Evolutionary conservation across 2,113 vertebrate genomes (phyloP).

Genomic region (Seriola dumerili): DNA sequence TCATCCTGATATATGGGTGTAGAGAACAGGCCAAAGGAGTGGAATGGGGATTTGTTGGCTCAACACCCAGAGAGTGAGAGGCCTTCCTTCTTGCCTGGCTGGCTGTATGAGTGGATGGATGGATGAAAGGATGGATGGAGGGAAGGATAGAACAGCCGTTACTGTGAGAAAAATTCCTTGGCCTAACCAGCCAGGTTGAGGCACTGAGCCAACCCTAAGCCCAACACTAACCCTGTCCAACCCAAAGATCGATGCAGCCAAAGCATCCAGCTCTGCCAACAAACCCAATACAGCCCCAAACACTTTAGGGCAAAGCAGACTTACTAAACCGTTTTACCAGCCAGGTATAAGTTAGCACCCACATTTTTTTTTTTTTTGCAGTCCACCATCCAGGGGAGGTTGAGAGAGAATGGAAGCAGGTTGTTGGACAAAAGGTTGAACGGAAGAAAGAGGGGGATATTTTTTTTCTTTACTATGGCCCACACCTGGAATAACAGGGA

Average conservation of each 20-base stretch:
- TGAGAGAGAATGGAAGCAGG: slow-evolving; percentile 39
- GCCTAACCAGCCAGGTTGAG: slow-evolving; percentile 63
- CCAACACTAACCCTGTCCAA: slow-evolving; percentile 50
- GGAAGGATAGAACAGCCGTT: slow-evolving; percentile 58
- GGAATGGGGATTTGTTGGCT: slow-evolving; percentile 73
- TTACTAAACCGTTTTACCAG: slow-evolving; percentile 44
- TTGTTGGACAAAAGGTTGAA: slow-evolving; percentile 53
- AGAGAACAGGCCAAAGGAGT: slow-evolving; percentile 66
- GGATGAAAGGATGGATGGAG: slow-evolving; percentile 43
- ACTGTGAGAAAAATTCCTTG: slow-evolving; percentile 76
- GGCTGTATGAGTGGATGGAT: slow-evolving; percentile 43
- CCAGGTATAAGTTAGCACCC: slow-evolving; percentile 33
- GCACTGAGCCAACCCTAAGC: slow-evolving; percentile 60
- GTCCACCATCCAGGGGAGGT: slow-evolving; percentile 41
- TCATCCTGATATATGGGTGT: slow-evolving; percentile 76
- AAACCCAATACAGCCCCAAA: slow-evolving; percentile 43
- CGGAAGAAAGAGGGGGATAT: slow-evolving; percentile 14
- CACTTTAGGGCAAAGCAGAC: slow-evolving; percentile 37
- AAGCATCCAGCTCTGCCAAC: slow-evolving; percentile 38
- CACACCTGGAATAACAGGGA: slow-evolving; percentile 72
- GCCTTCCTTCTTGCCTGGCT: slow-evolving; percentile 56
- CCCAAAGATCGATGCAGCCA: slow-evolving; percentile 56
- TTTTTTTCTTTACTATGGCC: slow-evolving; percentile 45
- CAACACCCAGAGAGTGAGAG: slow-evolving; percentile 68
- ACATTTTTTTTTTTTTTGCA: slow-evolving; percentile 52